Conservation (phyloP, 2,113 vertebrate species). For the Bufo gargarizans region DNA sequence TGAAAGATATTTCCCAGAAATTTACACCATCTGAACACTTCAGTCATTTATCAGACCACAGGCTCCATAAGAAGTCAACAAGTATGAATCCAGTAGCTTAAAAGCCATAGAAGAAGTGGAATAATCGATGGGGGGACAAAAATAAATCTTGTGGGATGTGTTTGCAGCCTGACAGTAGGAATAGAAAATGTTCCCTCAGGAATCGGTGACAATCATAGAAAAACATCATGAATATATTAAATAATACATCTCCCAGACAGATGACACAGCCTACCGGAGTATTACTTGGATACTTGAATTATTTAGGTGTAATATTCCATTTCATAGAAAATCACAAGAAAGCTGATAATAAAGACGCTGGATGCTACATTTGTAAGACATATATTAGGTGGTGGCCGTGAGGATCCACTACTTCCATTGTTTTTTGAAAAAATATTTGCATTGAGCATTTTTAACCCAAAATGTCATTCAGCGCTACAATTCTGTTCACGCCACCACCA, state of each 20-base stretch:
- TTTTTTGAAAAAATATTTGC: not conserved
- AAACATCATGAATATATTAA: slow-evolving; percentile 39
- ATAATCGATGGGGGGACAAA: not conserved
- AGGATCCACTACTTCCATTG: not conserved
- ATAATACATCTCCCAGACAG: slow-evolving; percentile 29
- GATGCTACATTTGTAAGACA: not conserved
- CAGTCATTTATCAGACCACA: not conserved
- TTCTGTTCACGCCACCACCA: slow-evolving; percentile 71
- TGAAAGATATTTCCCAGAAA: slow-evolving; percentile 21
- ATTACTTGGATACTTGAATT: slow-evolving; percentile 32
- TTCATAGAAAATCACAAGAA: slow-evolving; percentile 9
- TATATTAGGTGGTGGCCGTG: not conserved
- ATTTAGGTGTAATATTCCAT: slow-evolving; percentile 36
- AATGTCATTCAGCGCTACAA: slow-evolving; percentile 76
- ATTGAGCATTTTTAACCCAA: not conserved
- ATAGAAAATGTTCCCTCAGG: slow-evolving; percentile 15
- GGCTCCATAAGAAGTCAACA: not conserved
- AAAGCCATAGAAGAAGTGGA: not conserved
- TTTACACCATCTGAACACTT: not conserved
- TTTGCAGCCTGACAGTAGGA: slow-evolving; percentile 31
- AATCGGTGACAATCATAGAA: slow-evolving; percentile 13
- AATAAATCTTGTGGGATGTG: slow-evolving; percentile 41
- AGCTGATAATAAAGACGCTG: slow-evolving; percentile 1
- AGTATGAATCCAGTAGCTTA: slow-evolving; percentile 3
- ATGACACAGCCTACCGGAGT: slow-evolving; percentile 20